Evolutionary conservation across 1,140 invertebrate species (phyloP).

Genomic region (Eciton burchellii): DNA sequence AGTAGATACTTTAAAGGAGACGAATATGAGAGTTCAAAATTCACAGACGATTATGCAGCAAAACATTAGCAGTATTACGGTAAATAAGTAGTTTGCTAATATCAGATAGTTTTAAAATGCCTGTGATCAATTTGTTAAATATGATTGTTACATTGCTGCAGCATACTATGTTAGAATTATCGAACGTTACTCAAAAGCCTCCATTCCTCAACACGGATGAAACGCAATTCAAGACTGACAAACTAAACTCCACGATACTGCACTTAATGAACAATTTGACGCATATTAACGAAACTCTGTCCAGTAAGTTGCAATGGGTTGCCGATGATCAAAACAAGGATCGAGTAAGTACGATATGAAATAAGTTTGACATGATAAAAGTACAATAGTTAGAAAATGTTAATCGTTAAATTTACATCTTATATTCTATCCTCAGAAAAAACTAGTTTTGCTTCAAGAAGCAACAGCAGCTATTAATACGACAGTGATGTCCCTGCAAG

Average conservation of each 20-base stretch:
- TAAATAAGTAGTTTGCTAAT: slow-evolving; percentile 55
- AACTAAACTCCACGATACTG: slow-evolving; percentile 79
- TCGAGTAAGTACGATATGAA: slow-evolving; percentile 80
- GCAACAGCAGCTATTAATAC: slow-evolving; percentile 81
- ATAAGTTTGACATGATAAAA: neutral
- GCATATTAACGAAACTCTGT: slow-evolving; percentile 84
- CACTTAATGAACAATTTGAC: slow-evolving; percentile 82
- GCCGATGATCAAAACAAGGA: slow-evolving; percentile 84
- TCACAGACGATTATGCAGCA: slow-evolving; percentile 79
- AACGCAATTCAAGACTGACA: slow-evolving; percentile 80
- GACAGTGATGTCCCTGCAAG: slow-evolving; percentile 81
- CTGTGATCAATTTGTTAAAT: slow-evolving; percentile 43
- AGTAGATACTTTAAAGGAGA: slow-evolving; percentile 81
- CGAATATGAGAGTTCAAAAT: slow-evolving; percentile 79
- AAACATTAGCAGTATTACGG: slow-evolving; percentile 84
- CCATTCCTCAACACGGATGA: slow-evolving; percentile 80
- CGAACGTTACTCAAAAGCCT: slow-evolving; percentile 77
- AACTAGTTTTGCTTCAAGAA: slow-evolving; percentile 80
- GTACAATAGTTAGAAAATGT: slow-evolving; percentile 35
- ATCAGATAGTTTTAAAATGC: neutral
- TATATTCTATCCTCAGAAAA: slow-evolving; percentile 76
- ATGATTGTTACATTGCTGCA: slow-evolving; percentile 49
- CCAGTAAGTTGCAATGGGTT: slow-evolving; percentile 82
- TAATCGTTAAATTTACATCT: neutral
- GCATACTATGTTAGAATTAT: slow-evolving; percentile 76